phyloP scores from a whole-genome alignment of 35 echinoderm and acorn worm genomes.

The Heliocidaris erythrogramma region DNA sequence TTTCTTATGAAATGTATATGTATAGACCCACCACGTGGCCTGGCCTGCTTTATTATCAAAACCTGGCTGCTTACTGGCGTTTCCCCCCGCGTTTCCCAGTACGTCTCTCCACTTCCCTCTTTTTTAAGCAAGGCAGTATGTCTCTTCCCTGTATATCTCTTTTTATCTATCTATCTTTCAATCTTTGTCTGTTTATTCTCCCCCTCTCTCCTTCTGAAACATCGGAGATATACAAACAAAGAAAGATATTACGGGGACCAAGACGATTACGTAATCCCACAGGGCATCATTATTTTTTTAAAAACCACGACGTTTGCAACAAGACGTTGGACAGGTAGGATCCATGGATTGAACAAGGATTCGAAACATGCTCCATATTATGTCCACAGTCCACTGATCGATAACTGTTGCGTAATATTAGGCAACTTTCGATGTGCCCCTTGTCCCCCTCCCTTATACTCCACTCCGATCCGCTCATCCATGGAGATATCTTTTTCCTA shows the following conservation, averaged over 20 bases:
- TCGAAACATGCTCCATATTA: background rate
- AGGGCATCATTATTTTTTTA: no score
- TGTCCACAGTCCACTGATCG: conserved; percentile 8
- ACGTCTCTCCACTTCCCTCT: no score
- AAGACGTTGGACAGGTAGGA: background rate
- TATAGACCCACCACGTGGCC: no score
- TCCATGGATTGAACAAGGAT: background rate
- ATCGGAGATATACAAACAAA: conserved; percentile 36
- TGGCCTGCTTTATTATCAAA: no score
- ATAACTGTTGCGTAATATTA: conserved; percentile 54
- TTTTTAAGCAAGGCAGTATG: no score
- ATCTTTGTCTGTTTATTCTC: background rate
- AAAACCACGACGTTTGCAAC: background rate
- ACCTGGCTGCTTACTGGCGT: no score
- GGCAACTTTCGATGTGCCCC: conserved; percentile 1
- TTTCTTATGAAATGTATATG: no score
- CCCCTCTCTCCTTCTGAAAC: conserved; percentile 15
- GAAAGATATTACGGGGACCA: conserved; percentile 20
- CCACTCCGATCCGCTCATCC: background rate
- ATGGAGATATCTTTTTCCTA: background rate
- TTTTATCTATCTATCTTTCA: background rate
- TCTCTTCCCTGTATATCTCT: background rate
- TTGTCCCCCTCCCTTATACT: background rate
- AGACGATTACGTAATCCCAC: conserved; percentile 30
- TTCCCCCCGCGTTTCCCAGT: no score